phyloP scores from a whole-genome alignment of 2,797 vertebrate genomes.

The Kryptolebias ocellatus region DNA sequence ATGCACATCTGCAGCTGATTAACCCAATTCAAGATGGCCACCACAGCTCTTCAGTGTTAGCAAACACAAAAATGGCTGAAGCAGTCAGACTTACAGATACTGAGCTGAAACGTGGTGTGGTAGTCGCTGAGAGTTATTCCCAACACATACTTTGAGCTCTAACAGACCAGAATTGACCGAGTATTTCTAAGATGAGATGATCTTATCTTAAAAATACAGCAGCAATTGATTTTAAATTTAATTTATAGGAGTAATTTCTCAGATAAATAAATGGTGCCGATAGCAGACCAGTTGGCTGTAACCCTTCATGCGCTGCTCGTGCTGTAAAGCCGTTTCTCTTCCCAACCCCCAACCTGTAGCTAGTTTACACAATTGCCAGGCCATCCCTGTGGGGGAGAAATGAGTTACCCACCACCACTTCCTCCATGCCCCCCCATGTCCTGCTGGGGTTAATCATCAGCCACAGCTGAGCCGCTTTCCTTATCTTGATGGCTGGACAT shows the following conservation, averaged over 20 bases:
- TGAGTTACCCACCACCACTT: conserved; percentile 80
- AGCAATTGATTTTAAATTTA: too few species aligned
- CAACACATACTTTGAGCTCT: neutral
- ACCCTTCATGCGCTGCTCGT: conserved; percentile 49
- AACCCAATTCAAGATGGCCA: neutral
- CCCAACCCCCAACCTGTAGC: conserved; percentile 66
- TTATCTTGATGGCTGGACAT: conserved; percentile 73
- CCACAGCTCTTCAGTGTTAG: neutral
- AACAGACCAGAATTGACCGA: too few species aligned
- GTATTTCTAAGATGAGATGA: too few species aligned
- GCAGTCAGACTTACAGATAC: too few species aligned
- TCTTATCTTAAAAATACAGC: too few species aligned
- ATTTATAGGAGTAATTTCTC: too few species aligned
- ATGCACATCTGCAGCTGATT: too few species aligned
- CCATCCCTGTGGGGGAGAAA: conserved; percentile 79
- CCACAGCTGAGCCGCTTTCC: conserved; percentile 73
- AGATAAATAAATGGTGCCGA: conserved; percentile 5
- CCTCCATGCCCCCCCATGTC: conserved; percentile 76
- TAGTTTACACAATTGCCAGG: conserved; percentile 80
- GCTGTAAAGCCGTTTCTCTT: conserved; percentile 60
- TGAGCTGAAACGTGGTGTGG: too few species aligned
- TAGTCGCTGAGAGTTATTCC: neutral
- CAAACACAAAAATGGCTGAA: too few species aligned
- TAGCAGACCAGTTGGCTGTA: conserved; percentile 46
- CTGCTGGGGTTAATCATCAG: conserved; percentile 85